Percentiles rank a stretch among this genome's conserved stretches.
Conservation (phyloP, 2,113 vertebrate genomes). For the Vulpes ferrilata region DNA sequence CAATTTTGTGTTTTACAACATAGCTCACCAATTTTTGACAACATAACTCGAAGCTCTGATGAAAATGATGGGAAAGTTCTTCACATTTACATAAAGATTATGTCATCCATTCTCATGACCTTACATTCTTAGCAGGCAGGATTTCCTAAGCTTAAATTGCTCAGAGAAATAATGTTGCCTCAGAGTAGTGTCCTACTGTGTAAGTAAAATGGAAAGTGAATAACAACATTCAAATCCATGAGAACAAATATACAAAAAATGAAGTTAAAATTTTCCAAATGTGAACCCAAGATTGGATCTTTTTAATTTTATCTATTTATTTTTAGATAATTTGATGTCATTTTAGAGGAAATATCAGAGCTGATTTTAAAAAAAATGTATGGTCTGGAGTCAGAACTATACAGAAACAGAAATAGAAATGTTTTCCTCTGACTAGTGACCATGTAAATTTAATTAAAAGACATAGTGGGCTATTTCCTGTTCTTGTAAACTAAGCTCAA, state of each 20-base stretch:
- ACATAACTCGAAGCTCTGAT: not conserved
- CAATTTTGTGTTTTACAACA: not conserved
- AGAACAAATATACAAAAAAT: not conserved
- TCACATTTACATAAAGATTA: slow-evolving; percentile 24
- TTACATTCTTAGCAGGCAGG: not conserved
- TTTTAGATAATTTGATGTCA: not conserved
- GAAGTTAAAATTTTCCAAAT: slow-evolving; percentile 45
- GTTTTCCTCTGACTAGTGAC: not conserved
- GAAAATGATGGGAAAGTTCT: slow-evolving; percentile 29
- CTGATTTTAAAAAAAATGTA: not conserved
- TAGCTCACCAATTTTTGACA: not conserved
- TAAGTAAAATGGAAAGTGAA: slow-evolving; percentile 26
- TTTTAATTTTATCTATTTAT: not conserved
- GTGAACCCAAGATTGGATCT: not conserved
- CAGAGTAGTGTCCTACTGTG: not conserved
- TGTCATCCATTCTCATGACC: not conserved
- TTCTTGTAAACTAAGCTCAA: not conserved
- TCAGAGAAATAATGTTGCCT: not conserved
- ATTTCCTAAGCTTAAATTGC: slow-evolving; percentile 39
- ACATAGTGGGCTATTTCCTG: not conserved
- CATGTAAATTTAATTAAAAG: slow-evolving; percentile 34
- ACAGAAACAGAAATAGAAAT: slow-evolving; percentile 1
- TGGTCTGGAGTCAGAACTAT: not conserved
- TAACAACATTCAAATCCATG: not conserved
- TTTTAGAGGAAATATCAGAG: slow-evolving; percentile 15